Conservation (phyloP, 2,113 vertebrate species). For the Hemichromis elongatus region DNA sequence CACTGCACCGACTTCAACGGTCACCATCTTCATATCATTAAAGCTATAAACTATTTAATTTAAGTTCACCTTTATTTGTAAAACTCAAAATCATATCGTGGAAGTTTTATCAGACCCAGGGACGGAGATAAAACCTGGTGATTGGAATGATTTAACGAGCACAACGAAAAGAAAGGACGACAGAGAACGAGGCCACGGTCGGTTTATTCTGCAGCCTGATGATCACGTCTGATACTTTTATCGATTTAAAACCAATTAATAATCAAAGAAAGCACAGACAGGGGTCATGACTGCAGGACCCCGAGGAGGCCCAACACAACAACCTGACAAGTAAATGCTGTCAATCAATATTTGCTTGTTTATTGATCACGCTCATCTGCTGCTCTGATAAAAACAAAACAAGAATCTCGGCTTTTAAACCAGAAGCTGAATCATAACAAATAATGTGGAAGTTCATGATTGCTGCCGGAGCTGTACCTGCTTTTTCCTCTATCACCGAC, state of each 20-base stretch:
- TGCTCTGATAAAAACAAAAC: neutral
- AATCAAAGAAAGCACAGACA: neutral
- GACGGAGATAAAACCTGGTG: neutral
- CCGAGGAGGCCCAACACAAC: neutral
- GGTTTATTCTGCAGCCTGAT: neutral
- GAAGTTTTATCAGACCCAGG: too few relatives aligned
- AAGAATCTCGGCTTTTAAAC: neutral
- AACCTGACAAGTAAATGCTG: neutral
- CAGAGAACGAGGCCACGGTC: neutral
- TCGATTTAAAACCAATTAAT: neutral
- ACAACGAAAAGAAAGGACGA: neutral
- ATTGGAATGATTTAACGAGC: neutral
- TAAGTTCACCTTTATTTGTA: neutral
- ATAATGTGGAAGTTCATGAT: neutral
- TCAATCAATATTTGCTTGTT: neutral
- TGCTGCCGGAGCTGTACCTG: accelerated
- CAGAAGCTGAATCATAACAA: neutral
- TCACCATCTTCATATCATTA: neutral
- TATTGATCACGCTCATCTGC: neutral
- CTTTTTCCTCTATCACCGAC: neutral
- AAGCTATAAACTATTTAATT: neutral
- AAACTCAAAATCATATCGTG: neutral
- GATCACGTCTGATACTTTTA: neutral
- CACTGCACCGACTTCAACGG: neutral
- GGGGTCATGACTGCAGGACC: accelerated